Evolutionary conservation across 2,797 vertebrate species (phyloP), one percentile per base, ranked within the genome.

Genomic region (Lutjanus argentimaculatus): DNA sequence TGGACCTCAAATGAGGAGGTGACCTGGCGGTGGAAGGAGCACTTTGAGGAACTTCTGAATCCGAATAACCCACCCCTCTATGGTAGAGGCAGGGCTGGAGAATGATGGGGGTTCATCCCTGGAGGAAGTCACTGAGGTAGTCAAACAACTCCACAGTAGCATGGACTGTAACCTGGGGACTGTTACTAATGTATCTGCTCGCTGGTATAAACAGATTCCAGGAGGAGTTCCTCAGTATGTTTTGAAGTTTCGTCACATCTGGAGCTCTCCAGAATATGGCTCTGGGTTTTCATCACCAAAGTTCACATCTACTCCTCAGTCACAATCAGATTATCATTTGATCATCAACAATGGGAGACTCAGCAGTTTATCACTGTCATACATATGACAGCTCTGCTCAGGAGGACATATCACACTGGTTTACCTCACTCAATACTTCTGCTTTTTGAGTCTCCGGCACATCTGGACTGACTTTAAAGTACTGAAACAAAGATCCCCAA

Each of bases 101-200:
- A n/a, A n/a, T n/a, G n/a, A n/a, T n/a, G n/a, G n/a, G n/a, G n/a
- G n/a, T n/a, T n/a, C n/a, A n/a, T n/a, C n/a, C n/a, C n/a, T n/a
- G 77, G n/a, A 87, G 88, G 85, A 83, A 16, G 85, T 49, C 72
- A 71, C 68, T n/a, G n/a, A n/a, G n/a, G n/a, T n/a, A n/a, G n/a
- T n/a, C n/a, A n/a, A n/a, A n/a, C n/a, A n/a, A n/a, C n/a, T n/a
- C n/a, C n/a, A n/a, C n/a, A n/a, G n/a, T n/a, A n/a, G n/a, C 76
- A 78, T 93, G 79, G 65, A 82, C 84, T 93, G 90, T 88, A 90
- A 88, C 55, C 78, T 89, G 77, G 87, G 85, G 36, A 83, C 70
- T 36, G 57, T 25, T 48, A 65, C 21, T 7, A n/a, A n/a, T n/a
- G n/a, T n/a, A n/a, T n/a, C 0, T 25, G 62, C 43, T 70, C 0